Conservation (phyloP, 2,888 invertebrate species). For the Dolichopus griseipennis region DNA sequence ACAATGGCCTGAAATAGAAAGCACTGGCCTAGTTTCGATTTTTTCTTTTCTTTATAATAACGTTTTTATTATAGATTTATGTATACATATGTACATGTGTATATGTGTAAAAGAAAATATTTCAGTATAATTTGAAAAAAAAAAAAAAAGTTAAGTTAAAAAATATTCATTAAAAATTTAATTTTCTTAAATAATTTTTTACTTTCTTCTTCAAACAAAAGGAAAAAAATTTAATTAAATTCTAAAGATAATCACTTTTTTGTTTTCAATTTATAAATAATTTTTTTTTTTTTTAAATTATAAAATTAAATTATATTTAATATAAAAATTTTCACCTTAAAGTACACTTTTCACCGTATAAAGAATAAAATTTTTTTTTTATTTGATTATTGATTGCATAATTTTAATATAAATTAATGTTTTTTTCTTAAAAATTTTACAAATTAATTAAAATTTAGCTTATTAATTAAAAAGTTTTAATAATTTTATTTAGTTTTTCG, state of each 20-base stretch:
- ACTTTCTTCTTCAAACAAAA: too few species aligned
- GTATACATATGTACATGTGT: too few species aligned
- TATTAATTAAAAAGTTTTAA: background rate
- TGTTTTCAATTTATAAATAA: too few species aligned
- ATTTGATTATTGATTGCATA: constrained; percentile 6
- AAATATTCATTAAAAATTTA: background rate
- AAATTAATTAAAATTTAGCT: background rate
- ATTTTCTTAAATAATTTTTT: too few species aligned
- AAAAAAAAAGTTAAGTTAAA: background rate
- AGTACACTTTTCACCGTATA: background rate
- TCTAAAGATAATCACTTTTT: too few species aligned
- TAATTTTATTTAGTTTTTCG: background rate
- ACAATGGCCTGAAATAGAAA: constrained; percentile 7
- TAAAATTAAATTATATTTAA: too few species aligned
- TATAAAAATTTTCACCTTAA: background rate
- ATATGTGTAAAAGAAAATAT: background rate
- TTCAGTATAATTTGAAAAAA: background rate
- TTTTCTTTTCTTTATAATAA: background rate
- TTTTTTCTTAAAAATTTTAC: background rate
- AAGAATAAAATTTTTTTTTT: background rate
- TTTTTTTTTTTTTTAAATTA: too few species aligned
- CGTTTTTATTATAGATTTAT: background rate
- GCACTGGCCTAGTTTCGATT: constrained; percentile 10
- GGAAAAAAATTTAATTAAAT: too few species aligned
- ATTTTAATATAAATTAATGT: background rate